A percentile compares a stretch with the other conserved stretches of the same genome.
phyloP scores from a whole-genome alignment of 2,888 invertebrate genomes.

The Octonoba sinensis region DNA sequence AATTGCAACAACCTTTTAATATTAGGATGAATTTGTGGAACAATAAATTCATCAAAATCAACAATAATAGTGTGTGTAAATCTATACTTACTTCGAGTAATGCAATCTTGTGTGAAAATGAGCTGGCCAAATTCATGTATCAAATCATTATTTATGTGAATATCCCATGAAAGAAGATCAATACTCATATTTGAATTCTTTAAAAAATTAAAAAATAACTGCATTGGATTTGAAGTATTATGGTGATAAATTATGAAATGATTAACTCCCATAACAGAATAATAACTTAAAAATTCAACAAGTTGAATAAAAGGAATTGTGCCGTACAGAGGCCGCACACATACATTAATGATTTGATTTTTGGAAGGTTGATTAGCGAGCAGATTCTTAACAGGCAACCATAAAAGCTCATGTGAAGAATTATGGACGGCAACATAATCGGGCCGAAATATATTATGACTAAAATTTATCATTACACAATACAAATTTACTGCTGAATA shows the following conservation, averaged over 20 bases:
- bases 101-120: constrained; percentile 55
- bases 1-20: constrained; percentile 33
- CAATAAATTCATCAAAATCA: constrained; percentile 62
- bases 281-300: constrained; percentile 50
- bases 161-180: constrained; percentile 38
- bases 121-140: constrained; percentile 60
- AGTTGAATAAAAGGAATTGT: constrained; percentile 13
- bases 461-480: constrained; percentile 19
- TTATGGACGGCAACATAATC: constrained; percentile 3
- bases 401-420: neutral
- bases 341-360: constrained; percentile 9
- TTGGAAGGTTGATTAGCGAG: neutral
- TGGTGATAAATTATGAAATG: constrained; percentile 55
- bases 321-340: constrained; percentile 54
- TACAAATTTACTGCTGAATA: constrained; percentile 43
- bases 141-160: constrained; percentile 29
- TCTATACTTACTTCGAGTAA: constrained; percentile 38
- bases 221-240: constrained; percentile 18
- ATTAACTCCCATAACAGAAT: constrained; percentile 45
- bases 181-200: constrained; percentile 23
- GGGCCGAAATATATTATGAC: neutral
- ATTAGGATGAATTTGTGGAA: constrained; percentile 37
- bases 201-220: constrained; percentile 32
- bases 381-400: constrained; percentile 20
- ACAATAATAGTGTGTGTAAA: constrained; percentile 46